Base-by-base conservation (phyloP, 2,888 invertebrate genomes). In the Esperia sulphurella region DNA sequence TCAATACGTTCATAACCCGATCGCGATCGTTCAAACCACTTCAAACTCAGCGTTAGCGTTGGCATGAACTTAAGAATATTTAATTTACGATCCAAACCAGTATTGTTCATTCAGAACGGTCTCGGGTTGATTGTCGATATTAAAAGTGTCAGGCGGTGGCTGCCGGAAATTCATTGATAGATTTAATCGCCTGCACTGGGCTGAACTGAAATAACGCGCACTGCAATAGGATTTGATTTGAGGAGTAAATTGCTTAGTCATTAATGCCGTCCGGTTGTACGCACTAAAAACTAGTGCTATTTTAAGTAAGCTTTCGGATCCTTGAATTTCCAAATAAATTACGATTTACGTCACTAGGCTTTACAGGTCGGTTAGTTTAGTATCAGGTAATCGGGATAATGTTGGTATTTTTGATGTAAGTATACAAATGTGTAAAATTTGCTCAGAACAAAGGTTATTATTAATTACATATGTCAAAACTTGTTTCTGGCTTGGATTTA, bases 161-260 rank as follows among this genome's bases (percentile, higher is more conserved):
- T 84, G 84, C 86, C 88, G 88, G 88, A 88, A 87, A 88, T 80
- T 86, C 88, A 86, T 86, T 87, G 88, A 88, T 88, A 86, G 88
- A 83, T 85, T 87, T 86, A 84, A 86, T 82, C 81, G 85, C 75
- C 62, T 81, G 78, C 75, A 62, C 63, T 63, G 73, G 67, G 74
- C 83, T 81, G 78, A 86, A 88, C 87, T 86, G 85, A 75, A 78
- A 71, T 65, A 64, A 63, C 61, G 65, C 69, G 74, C 70, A 71
- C 68, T 74, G 74, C 70, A 71, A 68, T 74, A 65, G 71, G 75
- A 78, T 84, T 85, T 79, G 85, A 84, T 84, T 85, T 75, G 75
- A 75, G 70, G 78, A 79, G 83, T 85, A 82, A 81, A 87, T 86
- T 82, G 85, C 83, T 70, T 66, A 79, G 78, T 83, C 83, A 83